phyloP scores from a whole-genome alignment of 2,113 vertebrate species.

The Corapipo altera region DNA sequence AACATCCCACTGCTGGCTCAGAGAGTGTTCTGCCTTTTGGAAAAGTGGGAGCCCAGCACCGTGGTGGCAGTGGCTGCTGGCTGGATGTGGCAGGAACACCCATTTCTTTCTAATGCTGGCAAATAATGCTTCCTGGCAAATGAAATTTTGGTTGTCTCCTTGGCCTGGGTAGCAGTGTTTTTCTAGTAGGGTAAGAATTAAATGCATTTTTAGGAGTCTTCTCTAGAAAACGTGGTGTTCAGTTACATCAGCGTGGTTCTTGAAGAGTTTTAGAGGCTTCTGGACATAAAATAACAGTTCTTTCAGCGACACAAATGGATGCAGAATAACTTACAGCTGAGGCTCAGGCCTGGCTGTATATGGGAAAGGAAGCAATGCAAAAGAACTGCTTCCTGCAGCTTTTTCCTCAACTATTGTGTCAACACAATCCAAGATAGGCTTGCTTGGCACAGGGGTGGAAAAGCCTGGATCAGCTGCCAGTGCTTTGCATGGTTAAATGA shows the following conservation, averaged over 20 bases:
- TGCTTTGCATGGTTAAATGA: not conserved
- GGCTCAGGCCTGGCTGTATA: not conserved
- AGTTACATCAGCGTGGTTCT: not conserved
- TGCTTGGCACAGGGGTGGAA: not conserved
- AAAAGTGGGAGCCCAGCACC: not conserved
- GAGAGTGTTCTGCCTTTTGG: not conserved
- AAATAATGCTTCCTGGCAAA: not conserved
- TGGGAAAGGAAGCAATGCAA: not conserved
- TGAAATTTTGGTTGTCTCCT: not conserved
- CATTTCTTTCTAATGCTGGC: not conserved
- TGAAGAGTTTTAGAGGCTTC: not conserved
- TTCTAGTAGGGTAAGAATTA: not conserved
- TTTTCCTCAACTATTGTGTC: not conserved
- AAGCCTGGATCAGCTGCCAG: not conserved
- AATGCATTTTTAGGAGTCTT: not conserved
- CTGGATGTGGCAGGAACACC: not conserved
- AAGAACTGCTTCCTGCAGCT: not conserved
- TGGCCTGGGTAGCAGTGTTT: not conserved
- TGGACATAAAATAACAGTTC: not conserved
- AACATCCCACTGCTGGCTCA: not conserved
- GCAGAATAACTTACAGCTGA: not conserved
- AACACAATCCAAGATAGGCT: not conserved
- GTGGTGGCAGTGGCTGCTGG: not conserved
- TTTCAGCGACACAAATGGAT: not conserved
- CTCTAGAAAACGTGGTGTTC: not conserved